Percentiles rank a stretch among this genome's conserved stretches.
Evolutionary conservation across 2,888 invertebrate species (phyloP).

Genomic region (Apamea crenata): DNA sequence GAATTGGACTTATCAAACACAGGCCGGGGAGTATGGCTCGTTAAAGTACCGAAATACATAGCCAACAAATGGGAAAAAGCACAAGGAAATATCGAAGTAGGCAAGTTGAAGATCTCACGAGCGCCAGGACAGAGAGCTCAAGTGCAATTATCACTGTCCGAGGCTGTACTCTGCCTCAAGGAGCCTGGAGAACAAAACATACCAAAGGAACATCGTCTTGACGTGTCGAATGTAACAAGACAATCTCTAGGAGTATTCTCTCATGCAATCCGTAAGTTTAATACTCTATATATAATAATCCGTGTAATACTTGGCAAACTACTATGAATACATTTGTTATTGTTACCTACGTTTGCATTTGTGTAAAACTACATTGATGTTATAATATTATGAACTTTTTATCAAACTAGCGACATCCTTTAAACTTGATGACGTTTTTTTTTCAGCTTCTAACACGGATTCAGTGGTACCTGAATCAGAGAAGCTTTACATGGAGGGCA

Average conservation of each 20-base stretch:
- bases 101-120: conserved; percentile 96
- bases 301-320: not conserved
- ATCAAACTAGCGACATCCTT: not conserved
- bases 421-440: conserved; percentile 2
- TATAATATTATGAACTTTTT: not conserved
- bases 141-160: conserved; percentile 96
- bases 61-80: conserved; percentile 98
- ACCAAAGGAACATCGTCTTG: conserved; percentile 97
- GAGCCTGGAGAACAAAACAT: conserved; percentile 95
- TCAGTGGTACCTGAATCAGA: conserved; percentile 94
- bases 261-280: conserved; percentile 93
- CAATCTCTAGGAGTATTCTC: conserved; percentile 98
- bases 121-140: conserved; percentile 95
- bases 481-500: conserved; percentile 97
- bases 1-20: conserved; percentile 97
- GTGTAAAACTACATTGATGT: not conserved
- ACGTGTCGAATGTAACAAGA: conserved; percentile 96
- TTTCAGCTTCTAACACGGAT: conserved; percentile 91
- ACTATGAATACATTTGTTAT: not conserved
- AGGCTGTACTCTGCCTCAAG: conserved; percentile 94
- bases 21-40: conserved; percentile 98
- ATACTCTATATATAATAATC: no score
- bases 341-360: conserved; percentile 12
- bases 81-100: conserved; percentile 97
- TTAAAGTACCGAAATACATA: conserved; percentile 98